Conservation (phyloP, 2,113 vertebrate species). For the Chionodraco myersi region DNA sequence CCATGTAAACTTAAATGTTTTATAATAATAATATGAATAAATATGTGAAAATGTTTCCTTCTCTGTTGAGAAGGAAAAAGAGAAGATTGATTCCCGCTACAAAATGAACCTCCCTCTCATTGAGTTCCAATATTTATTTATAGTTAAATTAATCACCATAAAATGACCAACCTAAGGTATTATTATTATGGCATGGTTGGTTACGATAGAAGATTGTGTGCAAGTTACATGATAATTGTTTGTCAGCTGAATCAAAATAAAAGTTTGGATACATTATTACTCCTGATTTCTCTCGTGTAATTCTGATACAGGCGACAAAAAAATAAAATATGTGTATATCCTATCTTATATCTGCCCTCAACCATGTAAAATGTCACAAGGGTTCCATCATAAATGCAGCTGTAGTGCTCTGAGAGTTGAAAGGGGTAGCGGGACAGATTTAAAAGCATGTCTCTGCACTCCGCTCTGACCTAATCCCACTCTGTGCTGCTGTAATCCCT, state of each 20-base stretch:
- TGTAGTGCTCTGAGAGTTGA: constrained; percentile 13
- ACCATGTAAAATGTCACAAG: neutral
- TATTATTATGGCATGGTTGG: neutral
- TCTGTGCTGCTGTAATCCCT: constrained; percentile 73
- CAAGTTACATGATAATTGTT: neutral
- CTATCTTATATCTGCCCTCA: neutral
- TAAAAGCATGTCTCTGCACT: constrained; percentile 69
- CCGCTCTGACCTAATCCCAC: constrained; percentile 76
- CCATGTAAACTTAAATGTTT: constrained; percentile 42
- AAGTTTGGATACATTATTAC: neutral
- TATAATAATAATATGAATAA: constrained; percentile 5
- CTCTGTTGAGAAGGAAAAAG: neutral
- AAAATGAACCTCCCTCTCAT: neutral
- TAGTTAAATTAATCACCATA: neutral
- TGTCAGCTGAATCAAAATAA: neutral
- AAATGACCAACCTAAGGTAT: neutral
- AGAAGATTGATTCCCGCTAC: neutral
- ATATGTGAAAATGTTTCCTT: constrained; percentile 21
- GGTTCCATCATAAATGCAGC: constrained; percentile 5
- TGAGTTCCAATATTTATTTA: neutral
- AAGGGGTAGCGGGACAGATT: constrained; percentile 45
- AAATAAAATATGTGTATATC: constrained; percentile 2
- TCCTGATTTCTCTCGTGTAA: constrained; percentile 3
- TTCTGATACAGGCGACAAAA: neutral
- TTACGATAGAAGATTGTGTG: neutral